Base-by-base conservation (phyloP, 2,797 vertebrate genomes). In the Sebastes umbrosus region DNA sequence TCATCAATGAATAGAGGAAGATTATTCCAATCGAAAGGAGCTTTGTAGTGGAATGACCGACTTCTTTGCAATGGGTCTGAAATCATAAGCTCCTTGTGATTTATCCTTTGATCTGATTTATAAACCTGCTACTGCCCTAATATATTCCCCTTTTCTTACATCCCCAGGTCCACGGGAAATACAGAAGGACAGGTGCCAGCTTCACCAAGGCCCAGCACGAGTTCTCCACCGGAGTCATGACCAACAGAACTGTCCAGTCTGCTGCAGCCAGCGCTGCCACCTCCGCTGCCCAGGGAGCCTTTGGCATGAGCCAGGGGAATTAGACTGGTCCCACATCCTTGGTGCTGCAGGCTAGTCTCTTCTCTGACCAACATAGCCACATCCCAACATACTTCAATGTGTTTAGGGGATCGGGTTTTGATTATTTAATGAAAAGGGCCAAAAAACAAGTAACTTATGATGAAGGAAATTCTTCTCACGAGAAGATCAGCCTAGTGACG, bases 161-260 rank as follows among this genome's bases (percentile, higher is more conserved):
- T n/a, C 11, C 34, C 4, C 75, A 99, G 99, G 98, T 99, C 64
- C 99, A 99, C 60, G 97, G 97, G 11, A 94, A 97, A 84, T 99
- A 99, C 82, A 97, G 99, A 16, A 94, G 96, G 75, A 98, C 98
- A 0, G 97, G 98, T 9, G 99, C 99, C 90, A 99, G 97, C 89
- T 99, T 99, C 95, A 95, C 96, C 71, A 97, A 98, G 84, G 99
- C 98, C 4, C 98, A 99, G 89, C 96, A 97, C 67, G 98, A 99
- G 91, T 99, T 99, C 83, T 98, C 98, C 71, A 95, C 96, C 25
- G 98, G 97, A 46, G 97, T 99, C 88, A 91, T 99, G 87, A 96
- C 93, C 86, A 99, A 95, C 93, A 94, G 95, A 66, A 93, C 90
- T 75, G 96, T 99, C 92, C 98, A 97, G 90, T 95, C 25, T 0